Evolutionary conservation across 1,140 invertebrate genomes (phyloP), one percentile per base, ranked within the genome.

Genomic region (Bombyx mori): DNA sequence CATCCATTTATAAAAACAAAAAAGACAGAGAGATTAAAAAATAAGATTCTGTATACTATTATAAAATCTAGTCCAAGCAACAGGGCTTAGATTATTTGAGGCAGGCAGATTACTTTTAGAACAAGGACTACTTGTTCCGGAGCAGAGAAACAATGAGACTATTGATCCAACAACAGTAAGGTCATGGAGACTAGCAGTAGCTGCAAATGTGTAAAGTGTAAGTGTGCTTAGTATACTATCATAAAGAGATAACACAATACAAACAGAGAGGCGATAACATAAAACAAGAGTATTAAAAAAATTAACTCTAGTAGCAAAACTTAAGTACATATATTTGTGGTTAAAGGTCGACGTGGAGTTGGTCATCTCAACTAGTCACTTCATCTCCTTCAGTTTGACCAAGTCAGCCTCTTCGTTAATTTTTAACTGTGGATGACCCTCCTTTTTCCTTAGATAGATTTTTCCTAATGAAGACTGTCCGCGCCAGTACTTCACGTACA

Each of bases 401-500:
- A 35, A 42, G 18, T 56, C 44, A 56, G 26, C 42, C 22, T 56
- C 54, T 47, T 44, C 44, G 7, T 57, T 56, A 7, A 51, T 47
- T 35, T 46, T 18, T 7, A 26, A 50, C 26, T 42, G 42, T 10
- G 4, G 49, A 4, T 8, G 35, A 9, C 51, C 57, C 12, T 58
- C 51, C 2, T 2, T 4, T 35, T 54, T 49, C 7, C 57, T 18
- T 5, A 59, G 26, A 54, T 52, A 59, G 8, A 59, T 49, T 44
- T 54, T 53, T 8, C 52, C 57, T 48, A 54, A 54, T 8, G 6
- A 18, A 18, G 12, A 18, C 12, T 18, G 12, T 18, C 12, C 12
- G 12, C 12, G 12, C 12, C 12, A 18, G 12, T 18, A 18, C 12
- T 18, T 18, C 12, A 18, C 12, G 12, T 18, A 18, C 12, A 18